Conservation (phyloP, 2,888 invertebrate genomes). For the Seira musarum region DNA sequence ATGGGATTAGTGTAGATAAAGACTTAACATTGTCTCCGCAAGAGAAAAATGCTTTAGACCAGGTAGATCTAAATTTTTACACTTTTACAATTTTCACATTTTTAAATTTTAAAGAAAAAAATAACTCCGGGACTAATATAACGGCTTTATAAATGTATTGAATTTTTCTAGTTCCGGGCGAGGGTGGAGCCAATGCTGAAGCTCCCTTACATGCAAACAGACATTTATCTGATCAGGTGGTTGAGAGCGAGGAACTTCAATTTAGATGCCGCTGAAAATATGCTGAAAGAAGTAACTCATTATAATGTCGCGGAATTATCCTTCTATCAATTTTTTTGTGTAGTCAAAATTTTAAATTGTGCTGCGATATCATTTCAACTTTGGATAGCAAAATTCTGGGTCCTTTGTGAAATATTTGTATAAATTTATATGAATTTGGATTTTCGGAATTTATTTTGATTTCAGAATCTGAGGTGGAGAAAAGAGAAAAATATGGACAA, state of each 20-base stretch:
- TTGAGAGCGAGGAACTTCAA: neutral
- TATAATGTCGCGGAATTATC: neutral
- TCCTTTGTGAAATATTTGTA: too few species aligned
- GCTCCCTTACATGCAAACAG: neutral
- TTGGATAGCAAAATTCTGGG: too few species aligned
- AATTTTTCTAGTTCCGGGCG: neutral
- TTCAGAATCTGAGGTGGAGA: neutral
- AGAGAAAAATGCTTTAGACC: too few species aligned
- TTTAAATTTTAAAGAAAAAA: too few species aligned
- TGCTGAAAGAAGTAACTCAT: neutral
- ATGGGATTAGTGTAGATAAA: too few species aligned
- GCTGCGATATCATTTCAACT: too few species aligned
- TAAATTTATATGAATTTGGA: too few species aligned
- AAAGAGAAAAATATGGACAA: neutral
- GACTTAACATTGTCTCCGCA: too few species aligned
- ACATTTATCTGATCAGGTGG: slow-evolving; percentile 27
- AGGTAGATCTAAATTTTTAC: too few species aligned
- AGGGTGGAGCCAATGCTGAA: neutral
- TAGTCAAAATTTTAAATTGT: neutral
- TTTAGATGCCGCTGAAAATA: neutral
- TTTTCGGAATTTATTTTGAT: neutral
- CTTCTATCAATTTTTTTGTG: neutral
- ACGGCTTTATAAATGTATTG: too few species aligned
- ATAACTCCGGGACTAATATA: too few species aligned
- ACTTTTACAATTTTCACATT: too few species aligned